Conservation (phyloP, 2,797 vertebrate genomes). For the Lagorchestes hirsutus region DNA sequence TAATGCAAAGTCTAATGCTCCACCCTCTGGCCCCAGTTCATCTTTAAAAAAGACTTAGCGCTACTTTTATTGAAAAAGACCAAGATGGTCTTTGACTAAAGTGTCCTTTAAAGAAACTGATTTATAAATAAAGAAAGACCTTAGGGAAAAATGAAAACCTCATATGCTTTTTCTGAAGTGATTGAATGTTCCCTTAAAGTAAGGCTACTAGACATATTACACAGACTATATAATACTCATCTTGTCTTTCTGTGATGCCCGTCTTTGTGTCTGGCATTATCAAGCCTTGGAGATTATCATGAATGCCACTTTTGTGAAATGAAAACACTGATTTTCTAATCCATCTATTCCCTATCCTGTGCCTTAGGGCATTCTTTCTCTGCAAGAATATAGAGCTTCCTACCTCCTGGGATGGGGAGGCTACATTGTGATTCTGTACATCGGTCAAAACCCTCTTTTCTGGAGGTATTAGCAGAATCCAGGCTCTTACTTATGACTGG, state of each 20-base stretch:
- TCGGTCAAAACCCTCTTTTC: slow-evolving; percentile 63
- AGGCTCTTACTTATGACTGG: slow-evolving; percentile 34
- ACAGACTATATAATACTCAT: background rate
- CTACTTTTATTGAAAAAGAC: slow-evolving; percentile 20
- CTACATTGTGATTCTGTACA: slow-evolving; percentile 48
- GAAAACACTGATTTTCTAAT: slow-evolving; percentile 72
- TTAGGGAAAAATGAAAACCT: background rate
- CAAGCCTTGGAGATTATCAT: slow-evolving; percentile 58
- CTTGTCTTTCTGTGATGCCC: slow-evolving; percentile 60
- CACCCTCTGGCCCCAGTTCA: background rate
- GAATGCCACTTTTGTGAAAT: slow-evolving; percentile 66
- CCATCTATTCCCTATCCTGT: slow-evolving; percentile 48
- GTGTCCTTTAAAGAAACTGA: slow-evolving; percentile 43
- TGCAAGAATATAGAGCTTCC: slow-evolving; percentile 11
- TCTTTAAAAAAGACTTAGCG: background rate
- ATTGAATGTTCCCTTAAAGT: background rate
- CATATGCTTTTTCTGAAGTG: background rate
- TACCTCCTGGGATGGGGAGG: slow-evolving; percentile 48
- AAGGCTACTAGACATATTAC: background rate
- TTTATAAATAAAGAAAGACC: slow-evolving; percentile 20
- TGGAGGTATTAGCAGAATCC: slow-evolving; percentile 42
- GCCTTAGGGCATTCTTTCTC: slow-evolving; percentile 66
- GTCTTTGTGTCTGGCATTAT: slow-evolving; percentile 56
- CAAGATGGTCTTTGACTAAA: slow-evolving; percentile 23
- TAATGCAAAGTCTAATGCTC: background rate